These are phyloP conservation scores for Pocillopora verrucosa DNA, from an alignment of 64 coral and sea anemone species.

Conservation along the genomic window DNA sequence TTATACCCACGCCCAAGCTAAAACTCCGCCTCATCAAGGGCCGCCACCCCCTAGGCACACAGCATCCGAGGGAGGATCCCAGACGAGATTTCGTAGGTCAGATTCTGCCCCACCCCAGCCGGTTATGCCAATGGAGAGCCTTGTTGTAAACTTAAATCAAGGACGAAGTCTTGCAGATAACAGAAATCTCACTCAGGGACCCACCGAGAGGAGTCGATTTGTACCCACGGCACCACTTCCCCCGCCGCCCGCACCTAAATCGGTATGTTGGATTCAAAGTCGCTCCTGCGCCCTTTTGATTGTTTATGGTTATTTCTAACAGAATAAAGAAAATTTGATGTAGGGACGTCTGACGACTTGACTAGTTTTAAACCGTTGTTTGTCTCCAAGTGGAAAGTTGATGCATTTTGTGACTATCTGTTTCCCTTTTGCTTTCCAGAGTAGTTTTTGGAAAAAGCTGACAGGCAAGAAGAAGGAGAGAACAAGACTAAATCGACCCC, in stretches of 20 bases:
- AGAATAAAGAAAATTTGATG: no score
- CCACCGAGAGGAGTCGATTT: slow-evolving; percentile 23
- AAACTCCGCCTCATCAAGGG: slow-evolving; percentile 25
- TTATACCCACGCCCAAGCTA: neutral
- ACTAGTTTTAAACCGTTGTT: no score
- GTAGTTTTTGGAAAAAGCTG: slow-evolving; percentile 91
- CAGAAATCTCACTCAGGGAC: neutral
- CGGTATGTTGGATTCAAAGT: slow-evolving; percentile 37
- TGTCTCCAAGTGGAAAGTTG: neutral
- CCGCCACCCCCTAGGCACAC: neutral
- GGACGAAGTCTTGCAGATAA: neutral
- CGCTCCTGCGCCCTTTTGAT: neutral
- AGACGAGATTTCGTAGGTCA: slow-evolving; percentile 53
- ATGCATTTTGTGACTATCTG: neutral
- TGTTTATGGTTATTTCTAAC: no score
- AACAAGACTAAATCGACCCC: slow-evolving; percentile 41
- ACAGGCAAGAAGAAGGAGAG: slow-evolving; percentile 85
- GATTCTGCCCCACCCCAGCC: slow-evolving; percentile 62
- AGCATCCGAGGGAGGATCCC: neutral
- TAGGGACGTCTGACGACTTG: neutral
- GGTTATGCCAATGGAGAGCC: neutral
- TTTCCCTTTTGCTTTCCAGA: slow-evolving; percentile 26
- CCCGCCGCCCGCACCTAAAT: slow-evolving; percentile 83
- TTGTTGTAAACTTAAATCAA: slow-evolving; percentile 60
- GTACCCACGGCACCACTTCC: slow-evolving; percentile 48